Percentiles rank a stretch among this genome's conserved stretches.
Evolutionary conservation across 2,113 vertebrate species (phyloP).

Genomic region (Sapajus apella): DNA sequence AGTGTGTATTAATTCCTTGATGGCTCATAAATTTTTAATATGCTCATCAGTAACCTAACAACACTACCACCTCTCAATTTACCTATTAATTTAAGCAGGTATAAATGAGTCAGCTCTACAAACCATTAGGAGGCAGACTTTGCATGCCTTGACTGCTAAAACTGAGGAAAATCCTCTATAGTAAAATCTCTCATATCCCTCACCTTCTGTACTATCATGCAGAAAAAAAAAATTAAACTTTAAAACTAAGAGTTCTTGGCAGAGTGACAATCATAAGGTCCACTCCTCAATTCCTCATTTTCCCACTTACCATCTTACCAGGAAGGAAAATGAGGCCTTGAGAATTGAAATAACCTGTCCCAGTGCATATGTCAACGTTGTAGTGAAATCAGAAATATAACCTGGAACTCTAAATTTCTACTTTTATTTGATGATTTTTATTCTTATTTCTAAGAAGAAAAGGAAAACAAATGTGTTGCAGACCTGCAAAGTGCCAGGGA

Average conservation of each 20-base stretch:
- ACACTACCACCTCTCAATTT: slow-evolving; percentile 8
- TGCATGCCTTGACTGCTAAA: neutral
- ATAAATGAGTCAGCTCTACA: neutral
- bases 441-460: neutral
- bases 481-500: neutral
- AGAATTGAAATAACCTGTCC: neutral
- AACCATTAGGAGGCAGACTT: neutral
- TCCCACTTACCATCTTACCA: neutral
- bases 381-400: neutral
- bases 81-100: neutral
- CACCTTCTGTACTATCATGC: neutral
- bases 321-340: neutral
- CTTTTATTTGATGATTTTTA: neutral
- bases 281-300: neutral
- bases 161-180: neutral
- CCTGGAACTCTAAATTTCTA: neutral
- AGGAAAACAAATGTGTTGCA: neutral
- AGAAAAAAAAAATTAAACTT: neutral
- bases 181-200: neutral
- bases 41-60: neutral
- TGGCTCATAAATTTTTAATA: slow-evolving; percentile 63
- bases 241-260: neutral
- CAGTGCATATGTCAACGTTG: neutral
- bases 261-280: neutral
- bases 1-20: slow-evolving; percentile 55